Conservation (phyloP, 2,797 vertebrate genomes). For the Remorina albescens region DNA sequence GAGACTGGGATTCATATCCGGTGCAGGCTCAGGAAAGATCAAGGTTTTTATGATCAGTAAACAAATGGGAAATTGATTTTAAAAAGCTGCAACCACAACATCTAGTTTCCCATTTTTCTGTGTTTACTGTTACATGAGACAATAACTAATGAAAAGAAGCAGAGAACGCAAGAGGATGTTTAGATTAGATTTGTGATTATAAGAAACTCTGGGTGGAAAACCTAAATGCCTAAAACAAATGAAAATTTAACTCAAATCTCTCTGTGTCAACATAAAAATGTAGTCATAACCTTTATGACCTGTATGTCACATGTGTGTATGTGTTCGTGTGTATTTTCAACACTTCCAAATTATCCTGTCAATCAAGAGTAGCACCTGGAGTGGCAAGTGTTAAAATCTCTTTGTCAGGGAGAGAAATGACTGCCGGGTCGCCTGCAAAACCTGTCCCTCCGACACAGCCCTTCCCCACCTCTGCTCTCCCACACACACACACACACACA, state of each 20-base stretch:
- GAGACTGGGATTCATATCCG: no score
- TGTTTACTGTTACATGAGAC: no score
- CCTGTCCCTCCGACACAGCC: conserved; percentile 16
- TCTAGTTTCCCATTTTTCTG: no score
- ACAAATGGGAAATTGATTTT: not conserved
- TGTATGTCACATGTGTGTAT: not conserved
- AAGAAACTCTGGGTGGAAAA: not conserved
- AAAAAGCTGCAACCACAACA: no score
- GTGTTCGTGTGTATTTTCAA: conserved; percentile 22
- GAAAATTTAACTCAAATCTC: not conserved
- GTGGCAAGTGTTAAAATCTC: conserved; percentile 58
- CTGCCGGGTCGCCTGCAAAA: conserved; percentile 53
- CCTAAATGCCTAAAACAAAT: not conserved
- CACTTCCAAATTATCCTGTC: conserved; percentile 74
- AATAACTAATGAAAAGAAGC: not conserved
- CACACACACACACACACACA: conserved; percentile 6
- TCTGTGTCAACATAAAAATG: conserved; percentile 35
- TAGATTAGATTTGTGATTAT: not conserved
- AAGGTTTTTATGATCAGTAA: not conserved
- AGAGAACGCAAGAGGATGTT: not conserved
- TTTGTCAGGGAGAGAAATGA: conserved; percentile 60
- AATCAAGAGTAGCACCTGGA: conserved; percentile 69
- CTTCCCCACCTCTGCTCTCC: no score
- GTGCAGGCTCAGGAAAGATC: no score
- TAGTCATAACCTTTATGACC: conserved; percentile 19